Evolutionary conservation across 1,140 invertebrate genomes (phyloP), one percentile per base, ranked within the genome.

Genomic region (Zophobas atratus): DNA sequence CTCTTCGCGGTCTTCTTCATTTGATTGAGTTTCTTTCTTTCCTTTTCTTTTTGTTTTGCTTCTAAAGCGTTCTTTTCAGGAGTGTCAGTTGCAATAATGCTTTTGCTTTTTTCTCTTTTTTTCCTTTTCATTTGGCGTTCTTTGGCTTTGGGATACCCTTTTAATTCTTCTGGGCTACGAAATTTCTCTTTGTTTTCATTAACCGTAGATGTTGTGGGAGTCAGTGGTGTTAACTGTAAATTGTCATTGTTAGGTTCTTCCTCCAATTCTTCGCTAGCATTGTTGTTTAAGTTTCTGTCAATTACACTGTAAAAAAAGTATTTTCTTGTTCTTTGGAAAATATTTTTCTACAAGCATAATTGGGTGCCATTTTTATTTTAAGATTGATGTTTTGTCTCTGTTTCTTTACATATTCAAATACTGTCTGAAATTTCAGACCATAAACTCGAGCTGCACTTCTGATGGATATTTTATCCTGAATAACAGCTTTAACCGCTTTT

Each of bases 241-340:
- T 20, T 20, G 20, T 20, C 20, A 20, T 20, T 20, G 20, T 20
- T 20, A 20, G 20, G 20, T 20, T 20, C 20, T 20, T 20, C 20
- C 20, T 20, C 20, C 20, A 20, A 20, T 20, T 20, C 20, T 20
- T 20, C 20, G 20, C 20, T 20, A 20, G 20, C 20, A 20, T 20
- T 20, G 20, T 20, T 20, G 20, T 20, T 20, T 20, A 20, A 20
- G 20, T 20, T 20, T 20, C 20, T 20, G 20, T 20, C 20, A 20
- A 20, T 20, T 20, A 20, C 20, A 20, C 20, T 20, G 20, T 20
- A 20, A 20, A 20, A 20, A 77, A 53, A 1, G 34, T 6, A 20
- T 41, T 8, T 77, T 77, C 75, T 32, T 49, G 43, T 5, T 70
- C 36, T 20, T 6, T 6, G 1, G 46, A 70, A 35, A 67, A 76